These are phyloP conservation scores for Streptopelia turtur DNA, from an alignment of 2,797 vertebrate species.

Conservation along the genomic window DNA sequence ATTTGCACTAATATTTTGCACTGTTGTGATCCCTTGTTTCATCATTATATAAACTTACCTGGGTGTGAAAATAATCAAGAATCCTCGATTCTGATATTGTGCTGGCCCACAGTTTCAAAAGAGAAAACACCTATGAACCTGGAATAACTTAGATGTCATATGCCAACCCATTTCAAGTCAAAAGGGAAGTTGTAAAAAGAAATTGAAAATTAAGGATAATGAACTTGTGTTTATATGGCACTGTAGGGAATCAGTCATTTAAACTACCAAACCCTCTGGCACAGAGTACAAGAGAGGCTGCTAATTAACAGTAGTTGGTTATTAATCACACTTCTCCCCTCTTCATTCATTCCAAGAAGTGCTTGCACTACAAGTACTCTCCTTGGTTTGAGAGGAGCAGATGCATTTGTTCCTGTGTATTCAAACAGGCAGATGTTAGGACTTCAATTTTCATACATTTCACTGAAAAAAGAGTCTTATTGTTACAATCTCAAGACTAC, in stretches of 20 bases:
- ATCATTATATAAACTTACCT: neutral
- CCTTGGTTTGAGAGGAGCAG: slow-evolving; percentile 3
- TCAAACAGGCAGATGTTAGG: neutral
- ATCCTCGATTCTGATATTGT: neutral
- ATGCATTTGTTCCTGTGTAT: neutral
- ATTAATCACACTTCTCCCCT: slow-evolving; percentile 48
- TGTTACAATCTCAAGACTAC: neutral
- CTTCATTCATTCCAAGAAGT: slow-evolving; percentile 4
- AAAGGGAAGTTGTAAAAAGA: neutral
- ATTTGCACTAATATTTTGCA: neutral
- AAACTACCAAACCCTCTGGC: neutral
- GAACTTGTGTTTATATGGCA: slow-evolving; percentile 16
- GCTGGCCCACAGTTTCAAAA: neutral
- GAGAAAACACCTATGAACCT: neutral
- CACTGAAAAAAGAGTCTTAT: neutral
- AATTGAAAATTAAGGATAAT: slow-evolving; percentile 19
- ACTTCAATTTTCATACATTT: neutral
- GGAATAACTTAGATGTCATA: neutral
- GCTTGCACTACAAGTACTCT: neutral
- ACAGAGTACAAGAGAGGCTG: neutral
- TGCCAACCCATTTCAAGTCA: neutral
- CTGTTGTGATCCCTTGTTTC: neutral
- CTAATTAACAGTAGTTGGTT: slow-evolving; percentile 49
- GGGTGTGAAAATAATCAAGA: neutral
- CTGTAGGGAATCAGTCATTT: slow-evolving; percentile 26